Base-by-base conservation (phyloP, 2,113 vertebrate species). In the Engystomops pustulosus region DNA sequence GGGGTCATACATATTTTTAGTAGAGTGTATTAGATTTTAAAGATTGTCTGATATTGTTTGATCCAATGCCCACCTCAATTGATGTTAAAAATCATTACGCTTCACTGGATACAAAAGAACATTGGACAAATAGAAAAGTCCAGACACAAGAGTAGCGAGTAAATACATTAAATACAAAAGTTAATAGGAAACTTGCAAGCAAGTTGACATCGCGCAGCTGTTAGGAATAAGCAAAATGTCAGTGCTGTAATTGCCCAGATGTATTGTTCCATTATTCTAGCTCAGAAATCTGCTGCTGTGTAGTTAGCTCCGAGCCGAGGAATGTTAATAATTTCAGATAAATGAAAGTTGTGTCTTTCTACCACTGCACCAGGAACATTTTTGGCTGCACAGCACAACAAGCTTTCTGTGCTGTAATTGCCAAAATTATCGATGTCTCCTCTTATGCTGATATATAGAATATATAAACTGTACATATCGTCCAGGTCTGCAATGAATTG, bases 231-330 rank as follows among this genome's bases (percentile, higher is more conserved):
- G 79, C 65, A 81, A 81, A 81, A 81, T 81, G 67, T 81, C 79
- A 81, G 44, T 36, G 45, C 67, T 53, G 47, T 81, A 81, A 81
- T 81, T 71, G 79, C 65, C 44, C 79, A 81, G 79, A 81, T 81
- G 79, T 71, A 81, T 81, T 55, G 79, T 81, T 81, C 79, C 79
- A 81, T 81, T 81, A 69, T 70, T 80, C 41, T 58, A 79, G 78
- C n/a, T 23, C 75, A 58, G 34, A 60, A 38, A 62, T 79, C 60
- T 47, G 78, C 79, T 81, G 32, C 60, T 55, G n/a, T 81, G 49
- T 81, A 81, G 79, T 81, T 71, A 81, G 79, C 45, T 53, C 47
- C 51, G 71, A 71, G 49, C 34, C 30, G 8, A 70, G 45, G 65
- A 81, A 81, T 81, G 65, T 51, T 70, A 53, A 70, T 81, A 51